phyloP scores from a whole-genome alignment of 23 tunicate species.

The Halocynthia roretzi region DNA sequence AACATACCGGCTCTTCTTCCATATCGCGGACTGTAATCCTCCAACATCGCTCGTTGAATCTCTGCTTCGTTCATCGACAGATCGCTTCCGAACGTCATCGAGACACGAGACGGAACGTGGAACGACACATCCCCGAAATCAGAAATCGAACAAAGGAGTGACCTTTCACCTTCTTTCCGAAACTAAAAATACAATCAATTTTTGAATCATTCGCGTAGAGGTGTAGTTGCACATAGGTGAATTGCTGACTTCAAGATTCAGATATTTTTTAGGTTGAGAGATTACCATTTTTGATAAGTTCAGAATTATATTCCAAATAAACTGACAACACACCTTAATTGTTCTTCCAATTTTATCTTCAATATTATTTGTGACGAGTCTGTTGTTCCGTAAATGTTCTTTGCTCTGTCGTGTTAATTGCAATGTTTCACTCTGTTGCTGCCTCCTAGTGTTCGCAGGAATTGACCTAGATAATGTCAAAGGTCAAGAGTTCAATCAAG shows the following conservation, averaged over 20 bases:
- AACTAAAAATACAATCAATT: constrained; percentile 4
- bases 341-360: constrained; percentile 24
- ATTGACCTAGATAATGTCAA: not conserved
- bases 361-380: constrained; percentile 13
- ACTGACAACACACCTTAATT: not conserved
- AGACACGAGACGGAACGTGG: constrained; percentile 21
- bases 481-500: too few species aligned
- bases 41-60: constrained; percentile 28
- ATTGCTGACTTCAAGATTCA: not conserved
- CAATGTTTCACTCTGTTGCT: constrained; percentile 3
- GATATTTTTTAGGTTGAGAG: too few species aligned
- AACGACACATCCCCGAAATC: constrained; percentile 27
- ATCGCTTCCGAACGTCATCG: constrained; percentile 33
- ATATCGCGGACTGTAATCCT: constrained; percentile 17
- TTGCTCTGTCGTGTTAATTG: constrained; percentile 21
- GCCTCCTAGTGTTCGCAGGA: not conserved
- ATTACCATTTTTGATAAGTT: not conserved
- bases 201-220: too few species aligned
- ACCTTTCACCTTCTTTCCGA: constrained; percentile 29
- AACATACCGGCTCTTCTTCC: constrained; percentile 15
- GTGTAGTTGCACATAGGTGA: not conserved
- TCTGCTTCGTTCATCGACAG: constrained; percentile 25
- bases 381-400: constrained; percentile 32
- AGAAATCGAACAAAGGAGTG: constrained; percentile 19
- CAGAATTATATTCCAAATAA: not conserved